phyloP scores from a whole-genome alignment of 2,797 vertebrate species.

The Diplodus sargus region DNA sequence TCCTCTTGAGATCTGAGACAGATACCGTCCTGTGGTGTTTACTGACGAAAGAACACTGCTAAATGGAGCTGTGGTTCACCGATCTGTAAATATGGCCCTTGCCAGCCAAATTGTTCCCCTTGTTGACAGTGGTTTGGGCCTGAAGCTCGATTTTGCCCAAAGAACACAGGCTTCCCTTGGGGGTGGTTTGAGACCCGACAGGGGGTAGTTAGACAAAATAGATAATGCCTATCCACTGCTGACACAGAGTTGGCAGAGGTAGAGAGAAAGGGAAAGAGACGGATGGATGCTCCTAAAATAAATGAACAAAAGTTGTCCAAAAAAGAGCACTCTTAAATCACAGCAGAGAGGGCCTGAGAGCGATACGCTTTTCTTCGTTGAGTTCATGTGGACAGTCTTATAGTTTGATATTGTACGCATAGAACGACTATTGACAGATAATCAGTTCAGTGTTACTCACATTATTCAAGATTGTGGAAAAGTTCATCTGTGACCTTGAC shows the following conservation, averaged over 20 bases:
- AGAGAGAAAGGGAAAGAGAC: slow-evolving; percentile 64
- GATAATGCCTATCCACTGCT: slow-evolving; percentile 78
- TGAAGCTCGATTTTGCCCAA: slow-evolving; percentile 74
- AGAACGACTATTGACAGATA: slow-evolving; percentile 22
- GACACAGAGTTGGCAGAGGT: slow-evolving; percentile 69
- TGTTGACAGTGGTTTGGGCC: slow-evolving; percentile 85
- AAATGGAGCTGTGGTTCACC: slow-evolving; percentile 85
- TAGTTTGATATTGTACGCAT: slow-evolving; percentile 36
- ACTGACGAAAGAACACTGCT: slow-evolving; percentile 81
- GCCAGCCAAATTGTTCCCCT: slow-evolving; percentile 85
- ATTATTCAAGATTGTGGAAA: not conserved
- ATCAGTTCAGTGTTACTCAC: slow-evolving; percentile 23
- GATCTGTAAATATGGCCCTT: slow-evolving; percentile 84
- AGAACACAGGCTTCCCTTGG: slow-evolving; percentile 77
- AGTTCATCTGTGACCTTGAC: not conserved
- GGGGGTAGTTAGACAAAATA: slow-evolving; percentile 82
- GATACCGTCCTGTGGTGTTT: slow-evolving; percentile 76
- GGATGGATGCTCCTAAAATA: slow-evolving; percentile 76
- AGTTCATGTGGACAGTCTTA: slow-evolving; percentile 29
- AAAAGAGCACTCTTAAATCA: slow-evolving; percentile 61
- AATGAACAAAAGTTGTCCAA: slow-evolving; percentile 65
- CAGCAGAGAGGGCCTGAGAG: slow-evolving; percentile 36
- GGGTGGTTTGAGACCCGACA: slow-evolving; percentile 73
- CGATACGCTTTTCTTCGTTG: slow-evolving; percentile 32
- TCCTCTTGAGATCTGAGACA: slow-evolving; percentile 77